phyloP scores from a whole-genome alignment of 2,113 vertebrate species.

The cattle (Bos taurus) region ARS-UCD2.0 NC_037333.1:117007001-117007500 shows the following conservation, averaged over 20 bases:
- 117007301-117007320: constrained; percentile 76
- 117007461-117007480: accelerated
- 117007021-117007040: not conserved
- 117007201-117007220: accelerated
- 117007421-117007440: accelerated
- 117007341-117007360: constrained; percentile 73
- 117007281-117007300: constrained; percentile 51
- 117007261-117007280: constrained; percentile 13
- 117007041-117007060: not conserved
- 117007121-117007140: accelerated
- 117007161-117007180: not conserved
- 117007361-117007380: constrained; percentile 45
- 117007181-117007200: accelerated
- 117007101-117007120: not conserved
- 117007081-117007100: not conserved
- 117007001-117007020: not conserved
- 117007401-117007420: not conserved
- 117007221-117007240: not conserved
- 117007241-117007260: not conserved
- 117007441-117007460: accelerated
- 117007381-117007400: constrained; percentile 84
- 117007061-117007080: not conserved
- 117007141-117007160: accelerated
- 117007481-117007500: not conserved
- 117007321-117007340: constrained; percentile 78